A percentile compares a stretch with the other conserved stretches of the same genome.
These are phyloP conservation scores for Tetragnatha montana DNA, from an alignment of 2,888 invertebrate species.

Conservation along the genomic window DNA sequence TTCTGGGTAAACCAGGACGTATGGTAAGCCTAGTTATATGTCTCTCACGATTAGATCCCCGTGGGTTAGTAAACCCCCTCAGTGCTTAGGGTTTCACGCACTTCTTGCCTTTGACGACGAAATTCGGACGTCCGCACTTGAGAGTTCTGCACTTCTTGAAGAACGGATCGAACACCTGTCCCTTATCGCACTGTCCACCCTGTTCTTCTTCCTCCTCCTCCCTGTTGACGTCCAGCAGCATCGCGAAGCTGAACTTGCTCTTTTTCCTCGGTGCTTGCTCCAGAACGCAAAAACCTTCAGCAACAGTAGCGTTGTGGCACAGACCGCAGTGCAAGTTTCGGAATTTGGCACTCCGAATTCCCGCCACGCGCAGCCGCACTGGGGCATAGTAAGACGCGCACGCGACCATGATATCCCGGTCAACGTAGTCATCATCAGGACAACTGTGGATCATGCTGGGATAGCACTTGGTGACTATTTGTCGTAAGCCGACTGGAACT, in stretches of 20 bases:
- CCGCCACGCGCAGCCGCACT: not conserved
- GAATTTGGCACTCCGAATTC: not conserved
- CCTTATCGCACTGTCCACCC: not conserved
- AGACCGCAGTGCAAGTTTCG: conserved; percentile 31
- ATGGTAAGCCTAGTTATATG: no score
- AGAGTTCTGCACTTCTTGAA: conserved; percentile 28
- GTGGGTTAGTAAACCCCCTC: no score
- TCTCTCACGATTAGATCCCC: no score
- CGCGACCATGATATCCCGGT: not conserved
- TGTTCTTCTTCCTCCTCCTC: not conserved
- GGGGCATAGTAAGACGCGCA: conserved; percentile 18
- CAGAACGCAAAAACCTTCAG: not conserved
- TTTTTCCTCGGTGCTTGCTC: not conserved
- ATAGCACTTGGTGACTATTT: conserved; percentile 39
- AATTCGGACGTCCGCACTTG: not conserved
- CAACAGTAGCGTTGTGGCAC: conserved; percentile 1
- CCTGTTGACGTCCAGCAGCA: conserved; percentile 15
- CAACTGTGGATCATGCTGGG: conserved; percentile 74
- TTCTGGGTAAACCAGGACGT: no score
- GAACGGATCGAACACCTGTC: conserved; percentile 7
- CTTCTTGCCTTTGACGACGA: not conserved
- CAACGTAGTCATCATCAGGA: conserved; percentile 38
- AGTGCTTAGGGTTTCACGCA: not conserved
- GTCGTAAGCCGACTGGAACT: not conserved
- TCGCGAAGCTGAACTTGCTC: not conserved